These are phyloP conservation scores for Sinhomidia bicolor DNA, from an alignment of 2,888 invertebrate species.

Conservation along the genomic window DNA sequence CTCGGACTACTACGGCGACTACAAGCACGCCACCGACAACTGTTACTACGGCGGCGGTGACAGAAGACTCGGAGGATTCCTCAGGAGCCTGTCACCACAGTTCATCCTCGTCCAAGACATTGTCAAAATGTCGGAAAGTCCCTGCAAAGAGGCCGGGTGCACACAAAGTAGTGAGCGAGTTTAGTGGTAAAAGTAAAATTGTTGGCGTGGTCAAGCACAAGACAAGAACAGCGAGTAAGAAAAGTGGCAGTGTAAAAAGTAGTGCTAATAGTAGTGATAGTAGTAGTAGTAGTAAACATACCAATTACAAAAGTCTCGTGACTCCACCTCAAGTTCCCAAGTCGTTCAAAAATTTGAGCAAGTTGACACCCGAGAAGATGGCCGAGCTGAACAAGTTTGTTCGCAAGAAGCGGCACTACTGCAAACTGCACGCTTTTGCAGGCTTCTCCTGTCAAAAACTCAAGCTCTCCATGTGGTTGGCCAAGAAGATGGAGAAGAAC, in stretches of 20 bases:
- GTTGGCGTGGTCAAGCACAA: not conserved
- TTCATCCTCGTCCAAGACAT: not conserved
- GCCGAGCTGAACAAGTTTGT: constrained; percentile 56
- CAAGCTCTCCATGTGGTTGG: constrained; percentile 73
- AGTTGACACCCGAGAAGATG: constrained; percentile 43
- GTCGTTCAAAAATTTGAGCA: constrained; percentile 27
- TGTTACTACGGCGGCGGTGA: not conserved
- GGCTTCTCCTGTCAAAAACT: constrained; percentile 76
- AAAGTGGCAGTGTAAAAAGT: not conserved
- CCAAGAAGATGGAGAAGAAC: constrained; percentile 75
- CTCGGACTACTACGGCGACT: not conserved
- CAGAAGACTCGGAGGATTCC: not conserved
- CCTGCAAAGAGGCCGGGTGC: not conserved
- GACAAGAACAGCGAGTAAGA: not conserved
- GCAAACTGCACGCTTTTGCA: constrained; percentile 35
- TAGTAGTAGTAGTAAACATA: not conserved
- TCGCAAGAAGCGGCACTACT: constrained; percentile 61
- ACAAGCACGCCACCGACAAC: not conserved
- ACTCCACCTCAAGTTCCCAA: constrained; percentile 43
- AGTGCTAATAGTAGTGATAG: not conserved
- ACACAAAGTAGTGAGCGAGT: not conserved
- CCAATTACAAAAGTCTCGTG: not conserved
- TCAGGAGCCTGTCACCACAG: constrained; percentile 4
- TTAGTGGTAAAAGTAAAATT: not conserved
- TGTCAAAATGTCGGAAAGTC: not conserved